Base-by-base conservation (phyloP, 2,888 invertebrate species). In the Eupithecia abbreviata region DNA sequence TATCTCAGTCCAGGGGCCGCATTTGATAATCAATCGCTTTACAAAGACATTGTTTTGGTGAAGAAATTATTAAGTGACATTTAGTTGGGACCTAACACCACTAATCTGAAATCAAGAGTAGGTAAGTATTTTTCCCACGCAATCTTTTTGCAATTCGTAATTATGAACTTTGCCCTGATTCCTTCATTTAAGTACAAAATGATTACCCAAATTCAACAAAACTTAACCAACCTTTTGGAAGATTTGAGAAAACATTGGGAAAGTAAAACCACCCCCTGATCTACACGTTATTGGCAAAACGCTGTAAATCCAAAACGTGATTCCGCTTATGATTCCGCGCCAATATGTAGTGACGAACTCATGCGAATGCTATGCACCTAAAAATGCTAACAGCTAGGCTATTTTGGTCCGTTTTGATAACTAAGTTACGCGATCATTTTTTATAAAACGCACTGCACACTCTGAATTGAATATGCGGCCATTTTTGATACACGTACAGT, bases 271-370 rank as follows among this genome's bases (percentile, higher is more conserved):
- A 9, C 9, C n/a, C 3, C 65, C 15, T 18, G 41, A 13, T n/a
- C 72, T 71, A 70, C 42, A 9, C 65, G 13, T 30, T 77, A 75
- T 68, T 41, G 49, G 72, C 65, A 43, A 18, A 70, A 67, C 18
- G 77, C 62, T 77, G 65, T 74, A 69, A 77, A 70, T 72, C 18
- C 65, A 41, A 65, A 72, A 74, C 72, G 77, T 72, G 74, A 72
- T 72, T 72, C 65, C 65, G 72, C 77, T 77, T 74, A 70, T 66
- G 77, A 77, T 72, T 75, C 42, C 70, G 45, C 66, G 55, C 66
- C 69, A 73, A 75, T 74, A 30, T 30, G 30, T 30, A 30, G 30
- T 12, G 62, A 43, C 66, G 51, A 55, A 69, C 72, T 43, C 66
- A 43, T 43, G n/a, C 45, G 15, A n/a, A 62, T 62, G 30, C 18